Conservation (phyloP, 1,140 invertebrate genomes). For the Tetramorium parvispinum region DNA sequence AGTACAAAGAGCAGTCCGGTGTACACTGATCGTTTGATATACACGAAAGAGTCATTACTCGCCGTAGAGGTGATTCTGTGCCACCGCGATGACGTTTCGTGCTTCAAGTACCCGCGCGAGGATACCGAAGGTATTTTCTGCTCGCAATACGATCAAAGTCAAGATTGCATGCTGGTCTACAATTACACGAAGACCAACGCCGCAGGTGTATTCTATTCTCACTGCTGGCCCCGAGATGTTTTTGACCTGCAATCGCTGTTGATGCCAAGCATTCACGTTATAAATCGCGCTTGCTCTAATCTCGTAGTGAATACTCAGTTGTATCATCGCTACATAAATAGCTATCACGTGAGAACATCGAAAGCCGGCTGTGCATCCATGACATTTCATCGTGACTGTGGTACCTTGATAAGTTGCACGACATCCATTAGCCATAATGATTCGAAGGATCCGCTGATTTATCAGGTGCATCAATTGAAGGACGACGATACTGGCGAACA, state of each 20-base stretch:
- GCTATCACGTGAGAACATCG: slow-evolving; percentile 73
- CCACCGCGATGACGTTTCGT: slow-evolving; percentile 69
- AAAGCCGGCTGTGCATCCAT: slow-evolving; percentile 63
- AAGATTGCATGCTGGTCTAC: slow-evolving; percentile 78
- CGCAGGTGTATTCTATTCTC: slow-evolving; percentile 78
- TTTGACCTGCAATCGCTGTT: slow-evolving; percentile 70
- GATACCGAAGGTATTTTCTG: slow-evolving; percentile 5
- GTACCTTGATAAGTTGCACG: slow-evolving; percentile 47
- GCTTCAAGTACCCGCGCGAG: slow-evolving; percentile 62
- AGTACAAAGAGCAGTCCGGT: slow-evolving; percentile 73
- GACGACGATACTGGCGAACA: slow-evolving; percentile 63
- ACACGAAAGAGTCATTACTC: slow-evolving; percentile 71
- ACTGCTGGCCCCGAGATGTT: slow-evolving; percentile 44
- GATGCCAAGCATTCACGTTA: slow-evolving; percentile 68
- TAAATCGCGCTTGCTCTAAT: slow-evolving; percentile 6
- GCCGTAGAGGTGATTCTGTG: slow-evolving; percentile 73
- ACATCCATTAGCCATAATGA: slow-evolving; percentile 63
- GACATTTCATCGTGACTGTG: slow-evolving; percentile 62
- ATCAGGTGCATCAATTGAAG: slow-evolving; percentile 40
- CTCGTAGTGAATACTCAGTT: slow-evolving; percentile 61
- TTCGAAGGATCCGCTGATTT: slow-evolving; percentile 72
- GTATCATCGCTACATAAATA: slow-evolving; percentile 71
- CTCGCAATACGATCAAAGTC: slow-evolving; percentile 46
- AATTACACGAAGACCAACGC: slow-evolving; percentile 73
- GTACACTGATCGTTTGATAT: slow-evolving; percentile 81